Conservation (phyloP, 2,797 vertebrate genomes). For the Cyprinodon diabolis region DNA sequence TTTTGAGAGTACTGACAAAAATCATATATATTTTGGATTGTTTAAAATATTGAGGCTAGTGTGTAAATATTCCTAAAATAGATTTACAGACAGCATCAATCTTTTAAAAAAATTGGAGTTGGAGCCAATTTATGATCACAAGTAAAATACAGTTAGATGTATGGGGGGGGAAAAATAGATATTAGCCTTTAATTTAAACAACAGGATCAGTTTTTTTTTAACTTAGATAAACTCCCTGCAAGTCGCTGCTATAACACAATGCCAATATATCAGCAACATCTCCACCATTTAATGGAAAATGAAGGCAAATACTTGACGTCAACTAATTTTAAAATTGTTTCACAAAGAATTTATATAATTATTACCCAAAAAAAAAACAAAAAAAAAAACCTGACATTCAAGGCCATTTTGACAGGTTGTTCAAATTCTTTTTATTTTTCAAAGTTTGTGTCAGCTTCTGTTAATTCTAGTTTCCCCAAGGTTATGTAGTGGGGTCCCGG, state of each 20-base stretch:
- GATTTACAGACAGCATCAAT: background rate
- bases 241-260: too few species aligned
- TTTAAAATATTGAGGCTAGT: background rate
- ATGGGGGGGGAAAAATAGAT: too few species aligned
- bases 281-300: background rate
- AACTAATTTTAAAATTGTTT: background rate
- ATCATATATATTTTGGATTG: too few species aligned
- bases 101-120: too few species aligned
- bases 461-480: background rate
- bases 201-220: too few species aligned
- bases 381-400: background rate
- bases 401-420: background rate
- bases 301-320: background rate
- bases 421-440: background rate
- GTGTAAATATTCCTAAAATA: background rate
- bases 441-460: background rate
- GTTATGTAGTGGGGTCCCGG: background rate
- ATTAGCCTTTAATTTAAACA: too few species aligned
- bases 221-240: too few species aligned
- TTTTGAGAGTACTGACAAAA: background rate
- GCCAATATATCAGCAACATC: background rate
- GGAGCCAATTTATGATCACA: too few species aligned
- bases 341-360: background rate
- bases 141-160: too few species aligned
- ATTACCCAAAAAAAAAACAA: too few species aligned